Evolutionary conservation across 2,797 vertebrate species (phyloP), one percentile per base, ranked within the genome.

Genomic region (Trachops cirrhosus): DNA sequence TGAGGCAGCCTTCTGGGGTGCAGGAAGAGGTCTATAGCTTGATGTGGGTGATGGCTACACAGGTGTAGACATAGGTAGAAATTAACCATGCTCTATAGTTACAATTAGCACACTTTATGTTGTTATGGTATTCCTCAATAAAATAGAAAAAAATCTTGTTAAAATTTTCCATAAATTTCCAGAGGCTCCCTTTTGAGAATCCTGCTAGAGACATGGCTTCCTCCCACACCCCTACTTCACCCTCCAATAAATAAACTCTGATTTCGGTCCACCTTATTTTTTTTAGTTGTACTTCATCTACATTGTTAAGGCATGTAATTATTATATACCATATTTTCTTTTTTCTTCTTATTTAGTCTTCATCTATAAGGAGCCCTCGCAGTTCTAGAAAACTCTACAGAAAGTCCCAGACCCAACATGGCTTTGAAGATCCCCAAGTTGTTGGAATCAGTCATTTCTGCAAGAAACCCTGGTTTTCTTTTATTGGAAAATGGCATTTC

Each of bases 371-470:
- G 44, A 75, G 44, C 32, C 44, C 16, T 75, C 22, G 9, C 29
- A 64, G 57, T n/a, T 64, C 39, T n/a, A 82, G 52, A 80, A 80
- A 80, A 59, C 26, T 57, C 77, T 59, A 32, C 26, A 46, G 79
- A 46, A 62, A 77, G 74, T 6, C 34, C 19, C 32, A 50, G 46
- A 62, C 29, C 29, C 18, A n/a, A 64, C 57, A 44, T 52, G 26
- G 57, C 21, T 59, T 62, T 6, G 8, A 64, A 62, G 19, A n/a
- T n/a, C 18, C 39, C 24, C 39, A 62, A n/a, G 39, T 62, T 62
- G 39, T 44, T 86, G 91, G 32, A 93, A 84, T 86, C 19, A 68
- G 70, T 67, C 57, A 84, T 93, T 91, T 80, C 50, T 74, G 48
- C 46, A 95, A 80, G 62, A 85, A 80, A 44, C 15, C 18, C 37